Evolutionary conservation across 1,140 invertebrate genomes (phyloP), one percentile per base, ranked within the genome.

Genomic region (Battus philenor): DNA sequence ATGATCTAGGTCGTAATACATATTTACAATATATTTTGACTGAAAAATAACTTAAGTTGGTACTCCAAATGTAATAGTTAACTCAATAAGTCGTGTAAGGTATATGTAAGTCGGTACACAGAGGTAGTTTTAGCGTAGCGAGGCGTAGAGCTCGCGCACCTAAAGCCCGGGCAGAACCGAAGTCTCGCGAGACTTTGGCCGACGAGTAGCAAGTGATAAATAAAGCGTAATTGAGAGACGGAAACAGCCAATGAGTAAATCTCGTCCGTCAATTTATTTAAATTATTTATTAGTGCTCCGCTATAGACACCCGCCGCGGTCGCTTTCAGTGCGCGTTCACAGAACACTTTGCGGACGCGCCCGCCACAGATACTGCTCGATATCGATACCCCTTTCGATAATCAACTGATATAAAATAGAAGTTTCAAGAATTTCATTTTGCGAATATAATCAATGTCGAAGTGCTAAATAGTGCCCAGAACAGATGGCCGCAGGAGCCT

Each of bases 211-310:
- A 80, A 85, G 80, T 85, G 80, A 85, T 84, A 84, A 84, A 85
- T 85, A 85, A 85, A 74, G 59, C 61, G 72, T 84, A 82, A 84
- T 84, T 80, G 80, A 84, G 75, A 70, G 68, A 78, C 80, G 80
- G 80, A 84, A 82, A 77, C 78, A 72, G 68, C 69, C 80, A 84
- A 84, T 84, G 78, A 84, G 80, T 84, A 84, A 84, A 84, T 84
- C 80, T 84, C 80, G 78, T 82, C 78, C 78, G 80, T 84, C 80
- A 84, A 84, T 84, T 84, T 84, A 77, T 84, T 84, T 78, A 84
- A 84, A 84, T 84, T 80, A 84, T 84, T 84, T 84, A 84, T 84
- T 84, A 84, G 80, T 81, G 77, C 63, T 59, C 68, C 59, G 73
- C 74, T 76, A 81, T 81, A 84, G 80, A 84, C 80, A 81, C 77